Evolutionary conservation across 53 echinoderm and acorn worm genomes (phyloP).

Genomic region (Hippasteria phrygiana): DNA sequence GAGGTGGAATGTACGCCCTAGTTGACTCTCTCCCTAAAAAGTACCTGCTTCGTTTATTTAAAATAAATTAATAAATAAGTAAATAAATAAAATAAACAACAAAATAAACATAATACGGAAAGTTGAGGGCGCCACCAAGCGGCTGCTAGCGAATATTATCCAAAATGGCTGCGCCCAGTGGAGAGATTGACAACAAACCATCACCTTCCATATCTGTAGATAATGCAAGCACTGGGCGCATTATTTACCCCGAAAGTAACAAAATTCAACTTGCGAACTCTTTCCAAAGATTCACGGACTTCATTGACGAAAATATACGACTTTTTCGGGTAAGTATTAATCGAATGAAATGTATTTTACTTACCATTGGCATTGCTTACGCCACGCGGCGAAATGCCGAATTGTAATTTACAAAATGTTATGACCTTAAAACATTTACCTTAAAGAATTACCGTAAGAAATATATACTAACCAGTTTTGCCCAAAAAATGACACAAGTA

Average conservation of each 20-base stretch:
- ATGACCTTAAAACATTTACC: no score
- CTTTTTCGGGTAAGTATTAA: conserved; percentile 25
- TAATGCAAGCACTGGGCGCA: not conserved
- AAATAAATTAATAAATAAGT: no score
- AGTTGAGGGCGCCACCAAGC: conserved; percentile 10
- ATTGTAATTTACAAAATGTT: no score
- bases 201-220: not conserved
- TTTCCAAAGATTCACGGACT: conserved; percentile 33
- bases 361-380: not conserved
- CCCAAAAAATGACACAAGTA: no score
- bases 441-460: no score
- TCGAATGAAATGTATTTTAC: not conserved
- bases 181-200: not conserved
- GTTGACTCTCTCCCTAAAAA: no score
- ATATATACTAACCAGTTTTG: no score
- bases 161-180: conserved; percentile 28
- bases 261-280: not conserved
- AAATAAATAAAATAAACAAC: no score
- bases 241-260: no score
- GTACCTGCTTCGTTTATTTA: no score
- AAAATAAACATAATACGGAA: not conserved
- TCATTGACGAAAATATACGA: conserved; percentile 45
- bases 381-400: not conserved
- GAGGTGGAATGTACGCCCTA: no score
- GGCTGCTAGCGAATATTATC: no score